A percentile compares a stretch with the other conserved stretches of the same genome.
Evolutionary conservation across 2,113 vertebrate species (phyloP).

Genomic region (Chaetops frenatus): DNA sequence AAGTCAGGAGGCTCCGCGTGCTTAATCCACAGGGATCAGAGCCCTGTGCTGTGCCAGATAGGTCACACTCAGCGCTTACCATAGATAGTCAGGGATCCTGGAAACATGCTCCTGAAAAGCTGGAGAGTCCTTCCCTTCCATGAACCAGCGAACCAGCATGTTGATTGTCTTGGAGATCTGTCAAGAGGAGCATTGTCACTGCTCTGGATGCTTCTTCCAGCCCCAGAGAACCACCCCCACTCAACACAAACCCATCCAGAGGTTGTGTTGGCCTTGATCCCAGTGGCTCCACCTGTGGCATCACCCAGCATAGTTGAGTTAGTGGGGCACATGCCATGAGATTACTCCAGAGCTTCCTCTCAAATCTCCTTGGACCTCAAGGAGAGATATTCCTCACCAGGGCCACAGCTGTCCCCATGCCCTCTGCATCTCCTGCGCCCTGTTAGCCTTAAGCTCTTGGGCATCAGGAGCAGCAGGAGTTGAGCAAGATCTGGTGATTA

Average conservation of each 20-base stretch:
- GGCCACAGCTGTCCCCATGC: neutral
- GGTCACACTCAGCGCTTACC: conserved; percentile 70
- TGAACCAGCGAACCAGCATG: conserved; percentile 90
- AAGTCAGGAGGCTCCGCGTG: neutral
- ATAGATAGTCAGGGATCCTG: conserved; percentile 92
- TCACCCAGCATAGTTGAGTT: neutral
- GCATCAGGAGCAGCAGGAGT: neutral
- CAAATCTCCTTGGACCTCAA: neutral
- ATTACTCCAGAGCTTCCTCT: neutral
- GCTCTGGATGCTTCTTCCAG: neutral
- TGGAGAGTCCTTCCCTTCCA: conserved; percentile 81
- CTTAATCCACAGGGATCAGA: neutral
- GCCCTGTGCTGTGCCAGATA: neutral
- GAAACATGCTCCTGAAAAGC: conserved; percentile 86
- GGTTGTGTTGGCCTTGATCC: neutral
- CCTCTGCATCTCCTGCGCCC: neutral
- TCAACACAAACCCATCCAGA: neutral
- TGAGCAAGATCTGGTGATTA: neutral
- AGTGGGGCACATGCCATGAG: neutral
- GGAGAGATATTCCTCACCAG: neutral
- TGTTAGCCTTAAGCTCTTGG: neutral
- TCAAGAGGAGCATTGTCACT: neutral
- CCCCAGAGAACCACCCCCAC: neutral
- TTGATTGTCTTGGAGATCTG: conserved; percentile 96
- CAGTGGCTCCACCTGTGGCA: neutral